Base-by-base conservation (phyloP, 1,140 invertebrate species). In the Trichonephila clavata region DNA sequence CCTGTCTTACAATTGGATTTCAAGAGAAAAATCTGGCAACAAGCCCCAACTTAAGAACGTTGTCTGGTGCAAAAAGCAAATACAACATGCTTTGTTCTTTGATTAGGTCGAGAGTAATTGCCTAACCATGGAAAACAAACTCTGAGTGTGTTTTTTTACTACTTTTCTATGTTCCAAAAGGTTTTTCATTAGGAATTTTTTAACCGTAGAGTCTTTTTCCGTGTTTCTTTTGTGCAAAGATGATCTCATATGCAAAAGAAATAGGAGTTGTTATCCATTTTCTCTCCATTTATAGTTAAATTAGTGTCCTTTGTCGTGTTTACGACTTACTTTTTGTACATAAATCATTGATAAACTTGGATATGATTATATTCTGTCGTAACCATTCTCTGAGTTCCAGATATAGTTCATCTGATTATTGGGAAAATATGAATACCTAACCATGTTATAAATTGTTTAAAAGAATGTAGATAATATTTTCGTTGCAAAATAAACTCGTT, bases 101-200 rank as follows among this genome's bases (percentile, higher is more conserved):
- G 87, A 89, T 89, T 89, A 89, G 87, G 43, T 77, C 43, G 87
- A 89, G 71, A 89, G 87, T 89, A 89, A 89, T 89, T 89, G 87
- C 65, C 65, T 61, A 89, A 89, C 87, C 87, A 77, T 89, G 71
- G 87, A 89, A 89, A 89, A 77, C 87, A 89, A 89, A 77, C 65
- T 89, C 24, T 6, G 87, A 27, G 50, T n/a, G 27, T 8, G 14
- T 89, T 89, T 89, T 77, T 89, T 89, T 39, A 24, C 61, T 50
- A n/a, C 16, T 87, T 13, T 59, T 59, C 20, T 39, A 14, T 2
- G 27, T 61, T 65, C 20, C 32, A 16, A 87, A 57, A n/a, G 32
- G 59, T 87, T 87, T 87, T 87, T 63, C 32, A 21, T 27, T 63
- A 63, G 24, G 20, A 20, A 32, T 87, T 89, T 71, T 89, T 89